Evolutionary conservation across 2,113 vertebrate genomes (phyloP), one percentile per base, ranked within the genome.

Genomic region (Silurus meridionalis): DNA sequence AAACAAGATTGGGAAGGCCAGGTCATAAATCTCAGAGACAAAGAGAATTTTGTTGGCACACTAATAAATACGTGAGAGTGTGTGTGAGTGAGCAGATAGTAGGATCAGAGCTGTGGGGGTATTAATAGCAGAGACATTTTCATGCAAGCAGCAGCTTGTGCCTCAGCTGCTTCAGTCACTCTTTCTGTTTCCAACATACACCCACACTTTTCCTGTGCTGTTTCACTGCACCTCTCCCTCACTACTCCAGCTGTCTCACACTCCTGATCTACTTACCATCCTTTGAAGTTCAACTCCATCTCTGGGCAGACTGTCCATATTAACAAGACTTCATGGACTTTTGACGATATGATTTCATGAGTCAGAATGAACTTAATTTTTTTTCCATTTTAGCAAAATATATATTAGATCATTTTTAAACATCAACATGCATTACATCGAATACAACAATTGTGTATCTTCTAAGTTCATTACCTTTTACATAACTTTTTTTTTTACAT

Each of bases 161-260:
- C 53, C 13, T 69, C 84, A 85, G 61, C 86, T 21, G 84, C 84
- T 89, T 53, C 71, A 8, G 60, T 78, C 67, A 53, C 71, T 87
- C 80, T 55, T 3, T 55, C 11, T 3, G 13, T 74, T 53, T 50
- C 67, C 11, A 52, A 53, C 57, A 23, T 10, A 66, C 83, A 61
- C 13, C 17, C 17, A n/a, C 79, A 21, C 17, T 53, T 23, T 53
- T 88, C 92, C 89, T 90, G 72, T 21, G 21, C 55, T 3, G 14
- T 92, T 90, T 89, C 89, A 91, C 89, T 55, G 85, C 57, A 58
- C 72, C 69, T 48, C 85, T 92, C 93, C 91, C 91, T 92, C 92
- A 92, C 91, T 58, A 10, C 19, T 6, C 25, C 10, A 23, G 2
- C 66, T 8, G 9, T n/a, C 83, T 37, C 3, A 79, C 74, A 85